Conservation (phyloP, 30 jellyfish, hydroid and myxozoan species). For the Turritopsis rubra region DNA sequence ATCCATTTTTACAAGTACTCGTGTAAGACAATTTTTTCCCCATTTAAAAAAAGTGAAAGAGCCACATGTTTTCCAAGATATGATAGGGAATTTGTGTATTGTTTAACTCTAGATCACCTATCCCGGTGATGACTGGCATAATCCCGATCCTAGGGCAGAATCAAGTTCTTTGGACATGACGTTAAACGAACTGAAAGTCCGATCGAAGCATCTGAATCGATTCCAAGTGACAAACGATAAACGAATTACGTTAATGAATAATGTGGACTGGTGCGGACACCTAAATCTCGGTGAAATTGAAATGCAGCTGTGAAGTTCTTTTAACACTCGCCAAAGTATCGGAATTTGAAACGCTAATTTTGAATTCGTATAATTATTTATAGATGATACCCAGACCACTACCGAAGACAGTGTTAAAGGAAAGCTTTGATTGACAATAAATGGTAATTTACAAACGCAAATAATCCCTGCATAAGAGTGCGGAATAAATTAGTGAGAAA, state of each 20-base stretch:
- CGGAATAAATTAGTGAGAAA: no score
- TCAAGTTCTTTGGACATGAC: not conserved
- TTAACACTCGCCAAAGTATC: no score
- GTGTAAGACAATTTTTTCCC: no score
- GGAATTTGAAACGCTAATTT: no score
- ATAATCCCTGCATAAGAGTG: no score
- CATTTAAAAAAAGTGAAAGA: no score
- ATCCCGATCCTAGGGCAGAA: conserved; percentile 13
- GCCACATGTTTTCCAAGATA: not conserved
- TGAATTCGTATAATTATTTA: no score
- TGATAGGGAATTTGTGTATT: not conserved
- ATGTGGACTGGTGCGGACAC: conserved; percentile 30
- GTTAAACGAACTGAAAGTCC: conserved; percentile 9
- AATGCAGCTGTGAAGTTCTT: not conserved
- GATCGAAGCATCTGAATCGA: conserved; percentile 5
- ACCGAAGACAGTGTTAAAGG: no score
- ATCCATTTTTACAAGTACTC: no score
- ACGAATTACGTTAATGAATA: not conserved
- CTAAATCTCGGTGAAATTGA: conserved; percentile 1
- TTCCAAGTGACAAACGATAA: not conserved
- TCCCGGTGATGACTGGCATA: conserved; percentile 35
- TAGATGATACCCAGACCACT: no score
- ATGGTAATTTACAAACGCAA: no score
- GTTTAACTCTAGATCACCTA: conserved; percentile 11
- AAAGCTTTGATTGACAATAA: no score